phyloP scores from a whole-genome alignment of 2,797 vertebrate species.

The Holocentrus rufus region DNA sequence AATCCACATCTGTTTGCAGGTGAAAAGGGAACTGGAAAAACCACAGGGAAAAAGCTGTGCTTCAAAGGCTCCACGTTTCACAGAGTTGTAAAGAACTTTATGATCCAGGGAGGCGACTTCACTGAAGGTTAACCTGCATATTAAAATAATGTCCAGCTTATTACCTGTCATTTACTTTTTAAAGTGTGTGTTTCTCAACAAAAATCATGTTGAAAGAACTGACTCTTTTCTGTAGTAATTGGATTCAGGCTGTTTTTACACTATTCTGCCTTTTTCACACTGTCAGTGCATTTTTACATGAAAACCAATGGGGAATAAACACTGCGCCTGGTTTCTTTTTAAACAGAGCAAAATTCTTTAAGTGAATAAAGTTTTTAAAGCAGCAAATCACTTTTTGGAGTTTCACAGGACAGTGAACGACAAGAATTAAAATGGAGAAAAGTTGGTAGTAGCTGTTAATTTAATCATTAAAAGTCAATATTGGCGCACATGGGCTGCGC shows the following conservation, averaged over 20 bases:
- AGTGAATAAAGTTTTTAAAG: slow-evolving; percentile 4
- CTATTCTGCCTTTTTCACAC: slow-evolving; percentile 1
- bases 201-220: background rate
- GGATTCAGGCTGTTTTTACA: background rate
- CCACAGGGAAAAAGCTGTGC: slow-evolving; percentile 96
- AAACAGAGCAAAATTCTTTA: background rate
- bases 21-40: slow-evolving; percentile 95
- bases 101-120: slow-evolving; percentile 99
- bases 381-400: no score
- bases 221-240: background rate
- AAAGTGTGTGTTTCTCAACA: slow-evolving; percentile 20
- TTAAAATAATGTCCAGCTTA: slow-evolving; percentile 19
- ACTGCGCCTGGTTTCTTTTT: background rate
- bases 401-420: no score
- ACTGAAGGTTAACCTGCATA: slow-evolving; percentile 87
- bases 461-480: no score
- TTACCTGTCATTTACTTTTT: background rate
- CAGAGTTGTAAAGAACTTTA: slow-evolving; percentile 99
- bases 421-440: no score
- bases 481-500: background rate
- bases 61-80: slow-evolving; percentile 99
- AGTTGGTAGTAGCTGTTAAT: no score
- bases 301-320: background rate
- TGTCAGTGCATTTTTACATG: background rate
- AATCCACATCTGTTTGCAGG: slow-evolving; percentile 79